Evolutionary conservation across 2,888 invertebrate species (phyloP).

Genomic region (Ennomos erosarius): DNA sequence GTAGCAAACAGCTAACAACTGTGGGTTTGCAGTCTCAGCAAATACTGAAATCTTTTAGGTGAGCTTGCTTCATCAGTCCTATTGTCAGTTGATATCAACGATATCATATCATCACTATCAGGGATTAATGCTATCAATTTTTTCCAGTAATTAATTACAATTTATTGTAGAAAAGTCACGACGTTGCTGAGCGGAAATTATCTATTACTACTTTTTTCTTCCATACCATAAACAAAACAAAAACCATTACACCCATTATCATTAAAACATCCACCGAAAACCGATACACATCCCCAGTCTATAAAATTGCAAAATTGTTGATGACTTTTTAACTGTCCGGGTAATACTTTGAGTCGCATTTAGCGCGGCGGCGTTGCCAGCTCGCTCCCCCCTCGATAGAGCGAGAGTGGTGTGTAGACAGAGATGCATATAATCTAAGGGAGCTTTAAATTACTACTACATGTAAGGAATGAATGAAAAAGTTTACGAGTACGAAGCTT

Average conservation of each 20-base stretch:
- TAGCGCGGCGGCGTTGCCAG: conserved; percentile 65
- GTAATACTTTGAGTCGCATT: conserved; percentile 34
- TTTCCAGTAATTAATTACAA: no score
- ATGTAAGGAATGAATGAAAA: conserved; percentile 40
- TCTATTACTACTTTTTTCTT: not conserved
- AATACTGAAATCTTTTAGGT: no score
- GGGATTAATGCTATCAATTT: no score
- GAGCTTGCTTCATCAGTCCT: no score
- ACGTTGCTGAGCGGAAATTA: no score
- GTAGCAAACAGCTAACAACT: no score
- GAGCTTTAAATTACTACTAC: conserved; percentile 46
- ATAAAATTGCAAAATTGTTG: conserved; percentile 28
- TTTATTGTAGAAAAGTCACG: no score
- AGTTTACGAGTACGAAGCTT: conserved; percentile 25
- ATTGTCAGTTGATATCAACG: no score
- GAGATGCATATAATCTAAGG: conserved; percentile 45
- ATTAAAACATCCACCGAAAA: conserved; percentile 7
- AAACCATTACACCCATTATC: conserved; percentile 16
- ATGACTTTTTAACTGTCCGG: conserved; percentile 44
- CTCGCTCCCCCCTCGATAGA: conserved; percentile 57
- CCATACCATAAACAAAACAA: conserved; percentile 4
- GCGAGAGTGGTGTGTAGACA: conserved; percentile 40
- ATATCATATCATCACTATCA: no score
- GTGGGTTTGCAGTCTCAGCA: no score
- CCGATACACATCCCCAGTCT: conserved; percentile 8